Percentiles rank a stretch among this genome's conserved stretches.
Evolutionary conservation across 2,797 vertebrate genomes (phyloP).

Genomic region (Platalea minor): DNA sequence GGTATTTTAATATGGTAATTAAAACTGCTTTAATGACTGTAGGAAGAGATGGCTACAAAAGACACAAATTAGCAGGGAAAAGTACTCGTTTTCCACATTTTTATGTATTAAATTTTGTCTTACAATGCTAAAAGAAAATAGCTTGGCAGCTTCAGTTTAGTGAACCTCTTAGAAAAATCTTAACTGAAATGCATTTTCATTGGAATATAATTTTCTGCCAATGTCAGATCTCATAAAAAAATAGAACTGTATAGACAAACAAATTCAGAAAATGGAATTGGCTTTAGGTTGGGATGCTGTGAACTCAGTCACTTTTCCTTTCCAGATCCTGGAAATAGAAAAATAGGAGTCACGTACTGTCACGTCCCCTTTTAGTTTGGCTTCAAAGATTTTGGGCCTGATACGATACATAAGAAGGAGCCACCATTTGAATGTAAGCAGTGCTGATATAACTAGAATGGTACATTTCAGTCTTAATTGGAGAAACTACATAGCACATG

Average conservation of each 20-base stretch:
- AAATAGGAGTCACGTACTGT: background rate
- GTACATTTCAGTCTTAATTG: background rate
- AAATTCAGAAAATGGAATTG: background rate
- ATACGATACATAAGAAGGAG: background rate
- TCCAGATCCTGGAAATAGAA: background rate
- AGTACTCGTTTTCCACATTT: background rate
- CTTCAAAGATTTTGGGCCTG: background rate
- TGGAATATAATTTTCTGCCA: background rate
- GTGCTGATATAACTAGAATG: background rate
- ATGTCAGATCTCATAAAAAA: background rate
- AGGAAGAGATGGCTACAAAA: background rate
- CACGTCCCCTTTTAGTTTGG: background rate
- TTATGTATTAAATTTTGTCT: background rate
- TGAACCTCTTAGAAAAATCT: background rate
- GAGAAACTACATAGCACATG: background rate
- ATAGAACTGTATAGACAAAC: background rate
- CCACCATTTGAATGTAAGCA: background rate
- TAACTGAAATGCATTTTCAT: background rate
- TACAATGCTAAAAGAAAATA: background rate
- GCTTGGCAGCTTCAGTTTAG: background rate
- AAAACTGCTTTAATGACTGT: background rate
- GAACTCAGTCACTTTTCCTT: background rate
- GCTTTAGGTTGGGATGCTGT: background rate
- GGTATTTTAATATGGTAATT: background rate
- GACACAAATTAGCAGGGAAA: background rate